Percentiles rank a stretch among this genome's conserved stretches.
These are phyloP conservation scores for Priocnemis perturbator DNA, from an alignment of 2,888 invertebrate species.

Conservation along the genomic window DNA sequence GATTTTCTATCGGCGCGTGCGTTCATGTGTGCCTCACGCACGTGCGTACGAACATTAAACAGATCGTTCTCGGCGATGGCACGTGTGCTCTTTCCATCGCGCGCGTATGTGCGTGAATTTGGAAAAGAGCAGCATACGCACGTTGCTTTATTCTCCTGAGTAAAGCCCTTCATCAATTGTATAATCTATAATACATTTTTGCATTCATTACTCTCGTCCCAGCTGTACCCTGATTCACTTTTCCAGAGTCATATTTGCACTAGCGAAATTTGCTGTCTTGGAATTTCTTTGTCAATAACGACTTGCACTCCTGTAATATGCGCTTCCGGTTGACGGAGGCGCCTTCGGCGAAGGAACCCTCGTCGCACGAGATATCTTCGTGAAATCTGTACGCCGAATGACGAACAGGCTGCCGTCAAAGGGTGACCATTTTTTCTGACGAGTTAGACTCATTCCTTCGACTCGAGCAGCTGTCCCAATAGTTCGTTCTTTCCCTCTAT, in stretches of 20 bases:
- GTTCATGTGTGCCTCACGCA: slow-evolving; percentile 26
- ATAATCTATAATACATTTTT: too few relatives aligned
- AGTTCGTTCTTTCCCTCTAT: slow-evolving; percentile 58
- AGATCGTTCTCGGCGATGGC: slow-evolving; percentile 18
- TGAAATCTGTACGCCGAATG: slow-evolving; percentile 50
- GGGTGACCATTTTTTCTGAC: slow-evolving; percentile 32
- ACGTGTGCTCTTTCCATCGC: neutral
- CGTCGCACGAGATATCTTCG: too few relatives aligned
- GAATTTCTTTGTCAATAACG: neutral
- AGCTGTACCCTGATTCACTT: too few relatives aligned
- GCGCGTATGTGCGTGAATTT: neutral
- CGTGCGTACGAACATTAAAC: slow-evolving; percentile 26
- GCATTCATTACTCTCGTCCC: too few relatives aligned
- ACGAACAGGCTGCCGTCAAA: slow-evolving; percentile 53
- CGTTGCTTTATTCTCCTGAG: neutral
- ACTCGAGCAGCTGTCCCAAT: slow-evolving; percentile 60
- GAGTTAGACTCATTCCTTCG: slow-evolving; percentile 17
- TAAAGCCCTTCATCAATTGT: too few relatives aligned
- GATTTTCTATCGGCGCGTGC: slow-evolving; percentile 31
- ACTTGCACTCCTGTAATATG: neutral
- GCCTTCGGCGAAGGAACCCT: too few relatives aligned
- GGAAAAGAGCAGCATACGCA: neutral
- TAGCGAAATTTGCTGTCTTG: neutral
- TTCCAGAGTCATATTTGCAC: too few relatives aligned
- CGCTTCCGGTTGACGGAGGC: neutral